Evolutionary conservation across 2,797 vertebrate genomes (phyloP), one percentile per base, ranked within the genome.

Genomic region (Propithecus perrieri): DNA sequence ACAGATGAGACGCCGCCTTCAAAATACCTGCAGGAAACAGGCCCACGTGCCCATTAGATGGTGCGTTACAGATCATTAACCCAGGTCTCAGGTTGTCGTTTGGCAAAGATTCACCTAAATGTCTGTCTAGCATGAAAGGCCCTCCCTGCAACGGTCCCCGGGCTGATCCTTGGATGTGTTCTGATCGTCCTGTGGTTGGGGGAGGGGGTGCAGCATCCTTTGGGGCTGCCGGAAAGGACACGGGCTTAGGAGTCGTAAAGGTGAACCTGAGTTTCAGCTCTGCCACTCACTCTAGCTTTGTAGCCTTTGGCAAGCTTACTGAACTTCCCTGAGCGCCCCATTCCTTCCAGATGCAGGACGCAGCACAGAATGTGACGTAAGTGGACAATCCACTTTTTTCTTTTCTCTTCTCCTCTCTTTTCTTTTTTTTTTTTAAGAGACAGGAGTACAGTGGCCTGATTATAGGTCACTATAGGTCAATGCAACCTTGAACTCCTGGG

Each of bases 1-100:
- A 99, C 99, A 35, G 99, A 99, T 53, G 99, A 99, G 94, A 99
- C 99, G 0, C 99, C 99, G 7, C 99, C 99, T 99, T 99, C 99
- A 98, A 99, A 99, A 98, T 99, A 99, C 99, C 99, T 99, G 96
- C 85, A 94, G 97, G 65, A 86, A 1, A 86, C 78, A 97, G 95
- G 4, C 38, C 97, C 87, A n/a, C 0, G 12, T 59, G 93, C 10
- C 84, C 1, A 30, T 97, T 75, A 97, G 91, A 92, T 61, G 76
- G 0, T 17, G 80, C 96, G 48, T 24, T 24, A 48, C 35, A 69
- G 50, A 43, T 22, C 30, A 8, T 8, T 24, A 10, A 43, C 74
- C 75, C n/a, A 53, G 81, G 55, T 18, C 80, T 76, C 69, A 1
- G 13, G 48, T 0, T 85, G 50, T 14, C n/a, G 5, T 0, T 2